These are phyloP conservation scores for Lasioglossum vierecki DNA, from an alignment of 2,888 invertebrate species.

Conservation along the genomic window DNA sequence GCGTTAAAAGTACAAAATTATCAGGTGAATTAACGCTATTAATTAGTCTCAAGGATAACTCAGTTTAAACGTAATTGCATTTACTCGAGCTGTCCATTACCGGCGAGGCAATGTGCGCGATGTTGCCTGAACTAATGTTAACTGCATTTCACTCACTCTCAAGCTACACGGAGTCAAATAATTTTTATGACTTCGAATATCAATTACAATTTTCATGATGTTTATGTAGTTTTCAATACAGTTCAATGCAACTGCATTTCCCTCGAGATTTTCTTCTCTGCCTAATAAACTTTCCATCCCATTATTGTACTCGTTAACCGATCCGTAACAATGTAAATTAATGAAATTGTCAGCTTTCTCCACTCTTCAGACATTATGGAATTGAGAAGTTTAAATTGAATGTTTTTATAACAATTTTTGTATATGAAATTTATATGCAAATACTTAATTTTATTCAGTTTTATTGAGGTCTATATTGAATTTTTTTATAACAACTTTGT, in stretches of 20 bases:
- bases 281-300: not conserved
- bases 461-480: too few species aligned
- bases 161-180: not conserved
- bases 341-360: slow-evolving; percentile 10
- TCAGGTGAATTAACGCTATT: slow-evolving; percentile 10
- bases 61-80: slow-evolving; percentile 30
- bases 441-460: too few species aligned
- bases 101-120: slow-evolving; percentile 8
- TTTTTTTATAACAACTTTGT: too few species aligned
- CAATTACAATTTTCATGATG: not conserved
- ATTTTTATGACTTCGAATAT: not conserved
- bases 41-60: slow-evolving; percentile 3
- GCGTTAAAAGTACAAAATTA: not conserved
- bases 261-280: not conserved
- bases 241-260: not conserved
- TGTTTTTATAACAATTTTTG: too few species aligned
- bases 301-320: not conserved
- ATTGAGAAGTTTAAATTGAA: too few species aligned
- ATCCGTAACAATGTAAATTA: not conserved
- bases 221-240: too few species aligned
- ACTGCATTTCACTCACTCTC: slow-evolving; percentile 17
- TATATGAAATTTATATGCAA: too few species aligned
- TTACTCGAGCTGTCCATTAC: slow-evolving; percentile 24
- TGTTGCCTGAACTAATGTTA: not conserved
- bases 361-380: not conserved